Evolutionary conservation across 2,113 vertebrate species (phyloP).

Genomic region (Epinephelus moara): DNA sequence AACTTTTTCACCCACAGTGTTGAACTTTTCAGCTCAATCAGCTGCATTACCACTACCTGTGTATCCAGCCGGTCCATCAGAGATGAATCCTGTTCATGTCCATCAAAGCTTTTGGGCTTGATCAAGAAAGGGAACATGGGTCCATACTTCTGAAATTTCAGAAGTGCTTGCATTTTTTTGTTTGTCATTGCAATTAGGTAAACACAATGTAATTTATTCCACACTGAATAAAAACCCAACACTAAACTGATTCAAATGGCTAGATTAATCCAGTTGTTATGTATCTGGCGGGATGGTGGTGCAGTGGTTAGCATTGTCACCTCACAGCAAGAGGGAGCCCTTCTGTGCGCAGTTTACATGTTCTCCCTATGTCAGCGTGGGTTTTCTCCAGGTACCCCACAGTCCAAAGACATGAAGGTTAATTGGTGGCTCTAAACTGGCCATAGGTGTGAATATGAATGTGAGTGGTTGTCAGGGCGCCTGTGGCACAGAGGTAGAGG

Average conservation of each 20-base stretch:
- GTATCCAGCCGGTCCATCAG: not conserved
- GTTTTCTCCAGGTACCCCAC: too few relatives aligned
- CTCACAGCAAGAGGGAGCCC: too few relatives aligned
- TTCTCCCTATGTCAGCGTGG: too few relatives aligned
- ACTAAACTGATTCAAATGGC: not conserved
- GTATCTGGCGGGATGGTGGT: too few relatives aligned
- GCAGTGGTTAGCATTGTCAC: too few relatives aligned
- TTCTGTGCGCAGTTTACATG: too few relatives aligned
- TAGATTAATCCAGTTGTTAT: not conserved
- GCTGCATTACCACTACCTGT: not conserved
- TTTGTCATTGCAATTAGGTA: not conserved
- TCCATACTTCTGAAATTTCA: not conserved
- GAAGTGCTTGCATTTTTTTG: not conserved
- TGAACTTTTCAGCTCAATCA: not conserved
- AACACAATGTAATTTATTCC: not conserved
- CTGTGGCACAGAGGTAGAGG: too few relatives aligned
- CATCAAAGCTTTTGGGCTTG: too few relatives aligned
- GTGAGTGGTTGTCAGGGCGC: too few relatives aligned
- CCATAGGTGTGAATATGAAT: too few relatives aligned
- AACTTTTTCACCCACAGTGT: not conserved
- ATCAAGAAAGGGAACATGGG: not conserved
- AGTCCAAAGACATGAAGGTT: too few relatives aligned
- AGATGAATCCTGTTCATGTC: not conserved
- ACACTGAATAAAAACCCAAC: not conserved
- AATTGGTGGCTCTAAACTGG: too few relatives aligned